phyloP scores from a whole-genome alignment of 2,113 vertebrate species.

The Polyodon spathula region DNA sequence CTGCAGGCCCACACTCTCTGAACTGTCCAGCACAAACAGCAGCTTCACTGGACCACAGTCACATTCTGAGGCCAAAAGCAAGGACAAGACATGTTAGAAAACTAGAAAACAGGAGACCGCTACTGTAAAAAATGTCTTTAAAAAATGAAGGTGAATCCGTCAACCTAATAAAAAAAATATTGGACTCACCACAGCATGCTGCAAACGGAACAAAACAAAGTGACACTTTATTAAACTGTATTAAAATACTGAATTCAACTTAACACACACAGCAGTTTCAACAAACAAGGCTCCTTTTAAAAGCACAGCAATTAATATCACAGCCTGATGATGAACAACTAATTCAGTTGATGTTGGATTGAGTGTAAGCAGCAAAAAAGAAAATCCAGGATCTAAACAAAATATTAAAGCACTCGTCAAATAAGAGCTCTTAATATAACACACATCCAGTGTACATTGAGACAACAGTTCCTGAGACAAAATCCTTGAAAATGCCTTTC shows the following conservation, averaged over 20 bases:
- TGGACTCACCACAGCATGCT: conserved; percentile 32
- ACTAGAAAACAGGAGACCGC: background rate
- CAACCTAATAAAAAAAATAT: too few relatives aligned
- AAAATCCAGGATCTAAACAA: too few relatives aligned
- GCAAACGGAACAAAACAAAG: conserved; percentile 15
- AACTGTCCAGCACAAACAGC: conserved; percentile 29
- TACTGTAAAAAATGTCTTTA: too few relatives aligned
- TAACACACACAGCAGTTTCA: background rate
- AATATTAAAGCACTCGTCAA: too few relatives aligned
- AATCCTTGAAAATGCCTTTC: background rate
- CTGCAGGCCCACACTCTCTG: conserved; percentile 28
- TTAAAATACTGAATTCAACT: background rate
- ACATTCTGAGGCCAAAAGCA: conserved; percentile 15
- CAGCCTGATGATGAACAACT: too few relatives aligned
- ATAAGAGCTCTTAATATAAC: too few relatives aligned
- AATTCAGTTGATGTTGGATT: too few relatives aligned
- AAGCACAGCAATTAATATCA: too few relatives aligned
- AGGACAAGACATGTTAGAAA: background rate
- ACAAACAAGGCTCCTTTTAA: background rate
- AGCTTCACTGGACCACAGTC: conserved; percentile 26
- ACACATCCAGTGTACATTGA: background rate
- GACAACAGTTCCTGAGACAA: background rate
- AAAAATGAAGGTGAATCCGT: too few relatives aligned
- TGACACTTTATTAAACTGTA: background rate
- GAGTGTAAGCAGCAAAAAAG: too few relatives aligned